Evolutionary conservation across 2,113 vertebrate genomes (phyloP), one percentile per base, ranked within the genome.

Genomic region (Cynoglossus semilaevis): DNA sequence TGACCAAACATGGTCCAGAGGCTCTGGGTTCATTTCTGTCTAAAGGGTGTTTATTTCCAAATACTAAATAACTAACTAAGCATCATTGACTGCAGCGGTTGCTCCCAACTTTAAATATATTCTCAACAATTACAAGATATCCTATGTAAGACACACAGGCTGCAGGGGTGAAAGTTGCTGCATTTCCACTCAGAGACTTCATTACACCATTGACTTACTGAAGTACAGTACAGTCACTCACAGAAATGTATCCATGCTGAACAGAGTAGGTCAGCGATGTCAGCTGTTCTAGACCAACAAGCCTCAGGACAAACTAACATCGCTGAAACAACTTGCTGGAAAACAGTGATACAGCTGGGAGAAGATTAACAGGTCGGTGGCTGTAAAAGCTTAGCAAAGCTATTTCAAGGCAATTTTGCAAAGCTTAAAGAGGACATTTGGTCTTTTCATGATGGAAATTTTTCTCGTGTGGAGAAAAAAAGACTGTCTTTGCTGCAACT

Each of bases 151-250:
- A 15, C 46, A 49, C 15, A 52, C 58, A 52, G 60, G 67, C 75
- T 67, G 48, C 58, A 56, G 70, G 47, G 72, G 70, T 38, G 48
- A 50, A 55, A 64, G 50, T 9, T 36, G 51, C 45, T 60, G 56
- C n/a, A 42, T 38, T 72, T 66, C 67, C 34, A 67, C 69, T 70
- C 61, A 64, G 58, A 50, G 55, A 37, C 22, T 70, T 85, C 59
- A 55, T 82, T 53, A 68, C 46, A 45, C 81, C 82, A 87, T 85
- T 77, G 57, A 76, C 57, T 84, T 86, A 82, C 82, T 82, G 65
- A 83, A 64, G 64, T 52, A 58, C 13, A 36, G 15, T 72, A 58
- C 13, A 36, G 15, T 72, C 48, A 45, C 17, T 53, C 44, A 10
- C 41, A 72, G 60, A 67, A 51, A 50, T 62, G 63, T 56, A 42